A percentile compares a stretch with the other conserved stretches of the same genome.
Conservation (phyloP, 2,888 invertebrate species). For the Cephus rjabovi region DNA sequence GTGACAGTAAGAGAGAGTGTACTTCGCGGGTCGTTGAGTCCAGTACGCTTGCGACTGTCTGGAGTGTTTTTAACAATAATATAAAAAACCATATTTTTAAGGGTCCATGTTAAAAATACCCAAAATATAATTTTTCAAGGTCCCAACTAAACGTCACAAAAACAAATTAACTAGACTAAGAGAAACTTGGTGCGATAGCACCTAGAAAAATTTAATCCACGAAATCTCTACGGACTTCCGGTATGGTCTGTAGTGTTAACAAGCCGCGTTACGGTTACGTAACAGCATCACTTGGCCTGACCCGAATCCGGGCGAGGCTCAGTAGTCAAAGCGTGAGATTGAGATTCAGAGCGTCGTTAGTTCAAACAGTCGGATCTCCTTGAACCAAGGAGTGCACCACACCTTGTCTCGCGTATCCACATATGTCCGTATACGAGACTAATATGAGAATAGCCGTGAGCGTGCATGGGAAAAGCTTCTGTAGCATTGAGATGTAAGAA, state of each 20-base stretch:
- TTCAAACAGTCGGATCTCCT: constrained; percentile 54
- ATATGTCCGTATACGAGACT: background rate
- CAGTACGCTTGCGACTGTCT: constrained; percentile 22
- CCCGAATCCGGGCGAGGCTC: constrained; percentile 56
- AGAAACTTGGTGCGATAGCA: background rate
- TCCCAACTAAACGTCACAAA: background rate
- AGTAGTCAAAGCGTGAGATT: constrained; percentile 60
- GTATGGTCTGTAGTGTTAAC: background rate
- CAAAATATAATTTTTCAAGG: background rate
- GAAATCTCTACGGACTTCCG: background rate
- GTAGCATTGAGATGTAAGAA: background rate
- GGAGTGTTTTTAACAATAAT: background rate
- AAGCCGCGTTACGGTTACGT: constrained; percentile 36
- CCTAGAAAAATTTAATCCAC: background rate
- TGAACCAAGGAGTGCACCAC: constrained; percentile 45
- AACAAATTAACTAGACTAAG: background rate
- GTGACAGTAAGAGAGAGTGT: constrained; percentile 42
- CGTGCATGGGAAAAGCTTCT: background rate
- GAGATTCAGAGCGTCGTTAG: constrained; percentile 61
- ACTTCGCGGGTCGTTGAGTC: constrained; percentile 52
- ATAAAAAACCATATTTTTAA: background rate
- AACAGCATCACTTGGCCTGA: constrained; percentile 53
- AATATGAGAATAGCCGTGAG: background rate
- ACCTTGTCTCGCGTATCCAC: background rate
- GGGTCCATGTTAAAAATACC: background rate